These are phyloP conservation scores for Plutomurus gul DNA, from an alignment of 1,140 invertebrate species.

Conservation along the genomic window DNA sequence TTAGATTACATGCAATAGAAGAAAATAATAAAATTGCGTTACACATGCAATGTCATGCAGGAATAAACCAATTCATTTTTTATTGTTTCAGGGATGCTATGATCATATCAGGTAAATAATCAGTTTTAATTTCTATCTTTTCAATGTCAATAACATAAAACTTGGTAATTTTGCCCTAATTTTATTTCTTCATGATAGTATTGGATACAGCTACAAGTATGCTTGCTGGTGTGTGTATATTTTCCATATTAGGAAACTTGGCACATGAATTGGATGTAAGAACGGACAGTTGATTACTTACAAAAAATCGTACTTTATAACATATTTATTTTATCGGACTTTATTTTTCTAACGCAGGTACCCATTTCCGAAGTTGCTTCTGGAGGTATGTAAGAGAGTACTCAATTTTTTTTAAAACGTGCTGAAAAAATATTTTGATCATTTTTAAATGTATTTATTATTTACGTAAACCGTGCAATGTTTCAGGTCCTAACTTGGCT, in stretches of 20 bases:
- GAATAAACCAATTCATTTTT: not conserved
- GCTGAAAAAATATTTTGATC: too few species aligned
- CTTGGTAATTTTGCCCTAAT: not conserved
- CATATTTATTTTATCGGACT: too few species aligned
- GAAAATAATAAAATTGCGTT: too few species aligned
- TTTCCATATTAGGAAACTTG: slow-evolving; percentile 60
- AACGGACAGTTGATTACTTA: slow-evolving; percentile 67
- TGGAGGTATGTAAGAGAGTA: not conserved
- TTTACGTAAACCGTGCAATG: too few species aligned
- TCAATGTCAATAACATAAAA: not conserved
- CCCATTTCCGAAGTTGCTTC: slow-evolving; percentile 54
- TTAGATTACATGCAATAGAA: too few species aligned
- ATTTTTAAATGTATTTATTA: too few species aligned
- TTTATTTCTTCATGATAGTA: slow-evolving; percentile 55
- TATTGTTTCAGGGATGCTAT: slow-evolving; percentile 59
- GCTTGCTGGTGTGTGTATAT: slow-evolving; percentile 62
- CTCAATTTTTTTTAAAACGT: too few species aligned
- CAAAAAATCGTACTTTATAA: too few species aligned
- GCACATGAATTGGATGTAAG: slow-evolving; percentile 55
- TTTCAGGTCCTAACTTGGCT: slow-evolving; percentile 65
- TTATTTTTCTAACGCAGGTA: not conserved
- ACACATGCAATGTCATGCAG: too few species aligned
- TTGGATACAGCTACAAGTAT: slow-evolving; percentile 62
- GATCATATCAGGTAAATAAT: slow-evolving; percentile 58
- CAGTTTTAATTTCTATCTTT: not conserved